phyloP scores from a whole-genome alignment of 2,888 invertebrate species.

The Ochlodes sylvanus region DNA sequence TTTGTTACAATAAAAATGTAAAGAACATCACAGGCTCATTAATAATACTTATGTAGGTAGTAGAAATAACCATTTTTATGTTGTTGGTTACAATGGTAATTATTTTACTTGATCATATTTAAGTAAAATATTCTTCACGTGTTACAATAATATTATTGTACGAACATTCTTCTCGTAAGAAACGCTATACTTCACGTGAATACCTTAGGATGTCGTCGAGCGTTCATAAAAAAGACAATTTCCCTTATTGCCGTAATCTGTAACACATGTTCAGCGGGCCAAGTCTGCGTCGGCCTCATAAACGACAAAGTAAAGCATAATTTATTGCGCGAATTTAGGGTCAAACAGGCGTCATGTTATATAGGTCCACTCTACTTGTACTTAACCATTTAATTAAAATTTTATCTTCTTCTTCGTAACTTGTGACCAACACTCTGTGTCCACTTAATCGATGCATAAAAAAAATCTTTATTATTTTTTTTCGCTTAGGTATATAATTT shows the following conservation, averaged over 20 bases:
- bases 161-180: background rate
- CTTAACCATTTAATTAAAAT: slow-evolving; percentile 3
- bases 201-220: slow-evolving; percentile 74
- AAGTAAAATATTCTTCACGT: background rate
- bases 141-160: background rate
- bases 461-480: too few relatives aligned
- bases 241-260: slow-evolving; percentile 84
- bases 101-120: too few relatives aligned
- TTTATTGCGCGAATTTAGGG: slow-evolving; percentile 82
- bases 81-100: too few relatives aligned
- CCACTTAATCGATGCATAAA: too few relatives aligned
- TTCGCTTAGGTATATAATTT: too few relatives aligned
- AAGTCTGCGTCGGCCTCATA: slow-evolving; percentile 81
- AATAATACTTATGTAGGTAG: too few relatives aligned
- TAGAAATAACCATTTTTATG: too few relatives aligned
- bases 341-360: slow-evolving; percentile 65
- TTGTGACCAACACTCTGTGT: background rate
- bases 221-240: slow-evolving; percentile 85
- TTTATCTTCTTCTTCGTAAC: background rate
- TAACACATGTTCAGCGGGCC: slow-evolving; percentile 80
- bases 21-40: too few relatives aligned
- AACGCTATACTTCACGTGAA: slow-evolving; percentile 55
- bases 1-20: too few relatives aligned
- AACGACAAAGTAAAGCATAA: slow-evolving; percentile 85
- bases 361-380: slow-evolving; percentile 17